Percentiles rank a stretch among this genome's conserved stretches.
These are phyloP conservation scores for Ephialtes manifestator DNA, from an alignment of 2,888 invertebrate species.

Conservation along the genomic window DNA sequence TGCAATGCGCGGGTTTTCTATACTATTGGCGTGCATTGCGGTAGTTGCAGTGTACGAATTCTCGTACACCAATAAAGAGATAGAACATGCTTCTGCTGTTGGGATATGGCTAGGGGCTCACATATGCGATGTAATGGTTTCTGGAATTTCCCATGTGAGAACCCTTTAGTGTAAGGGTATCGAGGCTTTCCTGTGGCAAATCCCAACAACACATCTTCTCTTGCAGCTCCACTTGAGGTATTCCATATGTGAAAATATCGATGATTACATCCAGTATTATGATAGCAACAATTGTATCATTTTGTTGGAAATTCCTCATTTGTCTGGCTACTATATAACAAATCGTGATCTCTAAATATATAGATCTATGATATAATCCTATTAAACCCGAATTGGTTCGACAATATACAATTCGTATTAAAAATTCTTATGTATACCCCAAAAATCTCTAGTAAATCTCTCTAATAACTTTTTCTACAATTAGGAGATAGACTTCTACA, in stretches of 20 bases:
- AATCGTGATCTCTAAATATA: no score
- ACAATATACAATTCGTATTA: no score
- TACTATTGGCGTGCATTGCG: background rate
- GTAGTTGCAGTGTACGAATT: background rate
- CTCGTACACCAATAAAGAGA: constrained; percentile 17
- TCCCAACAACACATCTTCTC: constrained; percentile 8
- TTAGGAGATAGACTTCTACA: no score
- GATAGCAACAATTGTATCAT: background rate
- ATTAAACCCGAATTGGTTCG: no score
- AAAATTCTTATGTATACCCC: no score
- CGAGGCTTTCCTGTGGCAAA: constrained; percentile 38
- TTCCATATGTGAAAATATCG: constrained; percentile 1
- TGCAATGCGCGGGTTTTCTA: background rate
- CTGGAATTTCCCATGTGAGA: constrained; percentile 73
- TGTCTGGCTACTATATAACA: no score
- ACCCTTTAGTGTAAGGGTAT: constrained; percentile 67
- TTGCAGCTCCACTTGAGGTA: constrained; percentile 50
- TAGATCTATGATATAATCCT: no score
- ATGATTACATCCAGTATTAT: background rate
- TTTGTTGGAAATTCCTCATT: background rate
- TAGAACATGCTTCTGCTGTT: constrained; percentile 20
- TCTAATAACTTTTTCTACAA: no score
- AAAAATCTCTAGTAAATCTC: no score
- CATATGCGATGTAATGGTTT: constrained; percentile 71
- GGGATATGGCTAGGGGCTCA: constrained; percentile 10